Evolutionary conservation across 2,113 vertebrate species (phyloP), one percentile per base, ranked within the genome.

Genomic region (Atlantisia rogersi): DNA sequence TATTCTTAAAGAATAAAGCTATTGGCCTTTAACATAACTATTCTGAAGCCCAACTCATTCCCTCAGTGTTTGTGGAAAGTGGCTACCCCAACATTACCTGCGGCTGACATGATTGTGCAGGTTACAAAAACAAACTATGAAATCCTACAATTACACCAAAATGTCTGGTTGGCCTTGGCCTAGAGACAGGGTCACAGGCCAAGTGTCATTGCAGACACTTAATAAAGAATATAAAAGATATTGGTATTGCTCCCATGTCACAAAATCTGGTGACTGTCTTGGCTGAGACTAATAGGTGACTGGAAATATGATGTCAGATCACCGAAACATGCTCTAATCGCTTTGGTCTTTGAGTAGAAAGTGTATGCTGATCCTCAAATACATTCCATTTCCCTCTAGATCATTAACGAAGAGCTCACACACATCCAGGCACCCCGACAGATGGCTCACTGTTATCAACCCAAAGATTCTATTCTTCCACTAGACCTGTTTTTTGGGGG

Each of bases 1-100:
- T 82, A 91, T 90, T 77, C 79, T 53, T 35, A 56, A 65, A 97
- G 91, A 78, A 88, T 90, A 93, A 81, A 92, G 86, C 26, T 73
- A 71, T 68, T 83, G 68, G 70, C 53, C 46, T 87, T 71, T 79
- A 88, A 52, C 31, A 13, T 48, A 31, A 44, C 46, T 35, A 69
- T 90, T 81, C 37, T 31, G 35, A 29, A 73, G 58, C 15, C 40
- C 44, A 69, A 42, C n/a, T 44, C 63, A 35, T 15, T 86, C 53
- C 26, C 14, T n/a, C 28, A 35, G 15, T 24, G 39, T 58, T 6
- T 40, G 63, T 46, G 46, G 88, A 48, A 92, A 75, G 44, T 44
- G 28, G 50, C 46, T 77, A 84, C 46, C 29, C 35, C 44, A 87
- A 40, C 10, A 20, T 81, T 37, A 37, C 71, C 91, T 90, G 82